A percentile compares a stretch with the other conserved stretches of the same genome.
Evolutionary conservation across 2,113 vertebrate genomes (phyloP).

Genomic region (Struthio camelus): DNA sequence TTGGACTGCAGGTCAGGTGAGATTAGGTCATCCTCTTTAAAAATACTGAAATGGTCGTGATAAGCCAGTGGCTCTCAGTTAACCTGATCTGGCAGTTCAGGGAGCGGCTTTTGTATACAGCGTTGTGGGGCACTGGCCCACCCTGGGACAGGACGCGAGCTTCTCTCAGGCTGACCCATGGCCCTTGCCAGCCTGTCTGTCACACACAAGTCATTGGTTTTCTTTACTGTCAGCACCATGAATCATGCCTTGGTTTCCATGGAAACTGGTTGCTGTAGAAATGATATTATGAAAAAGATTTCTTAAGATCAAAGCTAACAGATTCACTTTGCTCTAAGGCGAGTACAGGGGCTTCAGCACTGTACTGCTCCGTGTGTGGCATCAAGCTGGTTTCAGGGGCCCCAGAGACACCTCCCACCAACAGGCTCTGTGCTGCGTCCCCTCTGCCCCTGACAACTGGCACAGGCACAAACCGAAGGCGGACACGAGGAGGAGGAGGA

Average conservation of each 20-base stretch:
- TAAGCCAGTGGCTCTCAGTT: not conserved
- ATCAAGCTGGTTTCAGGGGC: rapidly evolving
- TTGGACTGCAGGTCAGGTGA: not conserved
- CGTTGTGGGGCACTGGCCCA: not conserved
- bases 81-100: not conserved
- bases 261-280: conserved; percentile 47
- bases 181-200: not conserved
- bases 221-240: rapidly evolving
- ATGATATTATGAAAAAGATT: not conserved
- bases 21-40: not conserved
- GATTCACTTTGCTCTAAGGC: not conserved
- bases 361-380: rapidly evolving
- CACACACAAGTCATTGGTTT: not conserved
- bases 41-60: not conserved
- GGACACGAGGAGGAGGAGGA: not conserved
- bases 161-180: not conserved
- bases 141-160: not conserved
- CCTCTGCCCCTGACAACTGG: not conserved
- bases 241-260: not conserved
- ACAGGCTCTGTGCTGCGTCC: rapidly evolving
- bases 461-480: not conserved
- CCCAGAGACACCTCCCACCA: rapidly evolving
- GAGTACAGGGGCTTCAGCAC: not conserved
- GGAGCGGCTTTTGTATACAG: not conserved
- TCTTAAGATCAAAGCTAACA: not conserved